A percentile compares a stretch with the other conserved stretches of the same genome.
phyloP scores from a whole-genome alignment of 2,113 vertebrate genomes.

The Neodontobutis hainanensis region DNA sequence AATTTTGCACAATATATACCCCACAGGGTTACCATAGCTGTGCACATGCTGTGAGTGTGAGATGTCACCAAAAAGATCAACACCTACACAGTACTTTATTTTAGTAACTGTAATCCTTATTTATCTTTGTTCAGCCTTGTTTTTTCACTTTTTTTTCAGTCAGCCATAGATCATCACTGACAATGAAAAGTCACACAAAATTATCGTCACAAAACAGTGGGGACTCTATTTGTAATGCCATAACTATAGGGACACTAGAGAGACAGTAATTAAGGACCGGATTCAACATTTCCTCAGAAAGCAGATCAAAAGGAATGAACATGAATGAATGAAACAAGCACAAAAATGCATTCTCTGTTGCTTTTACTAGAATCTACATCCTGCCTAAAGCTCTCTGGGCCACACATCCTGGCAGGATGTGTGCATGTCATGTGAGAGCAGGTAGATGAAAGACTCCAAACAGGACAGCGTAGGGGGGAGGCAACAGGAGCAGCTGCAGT shows the following conservation, averaged over 20 bases:
- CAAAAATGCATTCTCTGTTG: neutral
- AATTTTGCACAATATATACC: no score
- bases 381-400: neutral
- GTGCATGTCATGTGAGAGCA: conserved; percentile 25
- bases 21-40: no score
- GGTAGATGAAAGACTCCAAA: conserved; percentile 45
- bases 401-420: conserved; percentile 13
- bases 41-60: no score
- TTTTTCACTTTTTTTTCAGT: no score
- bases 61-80: no score
- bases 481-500: conserved; percentile 69
- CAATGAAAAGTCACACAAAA: no score
- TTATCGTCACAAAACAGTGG: no score
- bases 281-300: neutral
- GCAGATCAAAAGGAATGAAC: neutral
- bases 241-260: neutral
- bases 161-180: no score
- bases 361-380: neutral
- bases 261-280: neutral
- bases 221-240: neutral
- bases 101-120: no score
- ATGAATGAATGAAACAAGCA: neutral
- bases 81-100: no score
- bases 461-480: conserved; percentile 44
- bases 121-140: no score